These are phyloP conservation scores for Magallana angulata DNA, from an alignment of 1,140 invertebrate genomes.

Conservation along the genomic window DNA sequence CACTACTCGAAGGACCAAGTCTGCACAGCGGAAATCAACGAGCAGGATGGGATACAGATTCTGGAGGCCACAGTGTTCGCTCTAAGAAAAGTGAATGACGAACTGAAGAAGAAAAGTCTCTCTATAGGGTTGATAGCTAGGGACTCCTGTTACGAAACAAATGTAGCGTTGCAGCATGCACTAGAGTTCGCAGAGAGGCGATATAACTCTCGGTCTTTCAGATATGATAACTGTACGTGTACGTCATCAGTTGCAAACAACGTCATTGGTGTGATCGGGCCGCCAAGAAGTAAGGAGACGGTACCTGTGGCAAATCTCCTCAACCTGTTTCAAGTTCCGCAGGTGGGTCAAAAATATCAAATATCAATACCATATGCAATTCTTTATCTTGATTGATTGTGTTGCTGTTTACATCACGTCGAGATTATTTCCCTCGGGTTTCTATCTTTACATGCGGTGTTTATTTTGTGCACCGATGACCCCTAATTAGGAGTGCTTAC, in stretches of 20 bases:
- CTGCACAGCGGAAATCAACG: slow-evolving; percentile 84
- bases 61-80: slow-evolving; percentile 90
- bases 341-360: slow-evolving; percentile 78
- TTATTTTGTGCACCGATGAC: too few relatives aligned
- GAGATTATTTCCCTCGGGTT: too few relatives aligned
- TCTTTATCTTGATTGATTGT: neutral
- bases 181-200: slow-evolving; percentile 85
- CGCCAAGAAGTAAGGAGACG: slow-evolving; percentile 82
- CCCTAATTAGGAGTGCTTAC: too few relatives aligned
- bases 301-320: slow-evolving; percentile 84
- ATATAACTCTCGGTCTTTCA: slow-evolving; percentile 6
- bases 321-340: slow-evolving; percentile 84
- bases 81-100: slow-evolving; percentile 83
- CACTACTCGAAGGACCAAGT: slow-evolving; percentile 81
- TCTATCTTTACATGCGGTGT: too few relatives aligned
- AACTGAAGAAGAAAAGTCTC: slow-evolving; percentile 81
- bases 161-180: slow-evolving; percentile 88
- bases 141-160: slow-evolving; percentile 88
- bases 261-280: slow-evolving; percentile 56
- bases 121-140: slow-evolving; percentile 86
- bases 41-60: slow-evolving; percentile 86
- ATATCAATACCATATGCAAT: neutral
- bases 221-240: slow-evolving; percentile 23
- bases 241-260: slow-evolving; percentile 24
- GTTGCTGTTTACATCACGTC: too few relatives aligned